A percentile compares a stretch with the other conserved stretches of the same genome.
These are phyloP conservation scores for Asteroscopus sphinx DNA, from an alignment of 2,888 invertebrate species.

Conservation along the genomic window DNA sequence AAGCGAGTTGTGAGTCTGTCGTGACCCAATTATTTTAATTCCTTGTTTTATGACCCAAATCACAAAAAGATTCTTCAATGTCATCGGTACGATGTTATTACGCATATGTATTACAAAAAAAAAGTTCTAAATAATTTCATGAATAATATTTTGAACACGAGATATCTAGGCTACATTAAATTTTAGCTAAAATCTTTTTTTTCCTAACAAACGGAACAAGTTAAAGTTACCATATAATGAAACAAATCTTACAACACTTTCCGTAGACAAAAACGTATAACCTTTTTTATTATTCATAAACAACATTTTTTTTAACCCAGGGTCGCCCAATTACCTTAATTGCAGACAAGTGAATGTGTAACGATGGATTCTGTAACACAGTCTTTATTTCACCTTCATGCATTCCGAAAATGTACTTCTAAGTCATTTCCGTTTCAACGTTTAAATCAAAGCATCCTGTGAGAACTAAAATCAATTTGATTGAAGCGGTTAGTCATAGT, in stretches of 20 bases:
- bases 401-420: slow-evolving; percentile 41
- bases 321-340: slow-evolving; percentile 43
- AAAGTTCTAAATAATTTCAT: no score
- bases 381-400: slow-evolving; percentile 44
- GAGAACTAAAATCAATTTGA: slow-evolving; percentile 46
- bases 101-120: no score
- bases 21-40: slow-evolving; percentile 30
- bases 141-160: no score
- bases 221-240: background rate
- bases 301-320: slow-evolving; percentile 29
- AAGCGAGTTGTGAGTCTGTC: slow-evolving; percentile 2
- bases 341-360: slow-evolving; percentile 19
- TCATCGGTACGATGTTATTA: background rate
- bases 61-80: slow-evolving; percentile 29
- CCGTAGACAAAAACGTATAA: slow-evolving; percentile 13
- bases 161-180: no score
- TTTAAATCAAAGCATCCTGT: slow-evolving; percentile 56
- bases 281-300: slow-evolving; percentile 8
- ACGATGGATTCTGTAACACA: slow-evolving; percentile 29
- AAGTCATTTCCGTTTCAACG: slow-evolving; percentile 45
- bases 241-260: slow-evolving; percentile 8
- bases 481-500: slow-evolving; percentile 37
- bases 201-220: background rate
- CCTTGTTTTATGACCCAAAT: slow-evolving; percentile 26
- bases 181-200: slow-evolving; percentile 2